A percentile compares a stretch with the other conserved stretches of the same genome.
These are phyloP conservation scores for Pseudonaja textilis DNA, from an alignment of 2,113 vertebrate species.

Conservation along the genomic window DNA sequence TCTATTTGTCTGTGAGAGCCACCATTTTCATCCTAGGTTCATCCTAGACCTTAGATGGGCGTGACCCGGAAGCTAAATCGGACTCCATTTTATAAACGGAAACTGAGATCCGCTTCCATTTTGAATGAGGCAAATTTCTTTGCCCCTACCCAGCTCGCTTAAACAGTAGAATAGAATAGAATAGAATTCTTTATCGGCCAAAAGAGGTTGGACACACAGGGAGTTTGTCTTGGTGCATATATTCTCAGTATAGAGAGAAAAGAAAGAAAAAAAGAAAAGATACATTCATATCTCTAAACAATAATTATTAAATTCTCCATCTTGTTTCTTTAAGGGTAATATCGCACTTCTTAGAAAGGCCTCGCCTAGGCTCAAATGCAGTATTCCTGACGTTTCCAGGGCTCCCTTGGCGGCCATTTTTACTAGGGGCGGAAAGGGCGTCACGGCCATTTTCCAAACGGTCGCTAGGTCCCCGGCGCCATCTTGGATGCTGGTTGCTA, in stretches of 20 bases:
- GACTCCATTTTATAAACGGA: slow-evolving; percentile 9
- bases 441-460: neutral
- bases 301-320: neutral
- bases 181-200: too few species aligned
- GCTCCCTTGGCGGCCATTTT: neutral
- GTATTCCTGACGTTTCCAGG: too few species aligned
- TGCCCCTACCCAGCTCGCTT: neutral
- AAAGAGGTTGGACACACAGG: too few species aligned
- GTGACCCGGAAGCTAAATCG: neutral
- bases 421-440: neutral
- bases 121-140: neutral
- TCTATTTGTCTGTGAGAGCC: neutral
- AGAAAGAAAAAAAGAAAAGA: too few species aligned
- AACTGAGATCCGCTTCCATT: neutral
- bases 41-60: too few species aligned
- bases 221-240: too few species aligned
- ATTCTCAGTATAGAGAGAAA: too few species aligned
- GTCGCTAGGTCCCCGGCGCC: neutral
- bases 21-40: neutral
- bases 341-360: neutral
- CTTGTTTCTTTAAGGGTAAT: too few species aligned
- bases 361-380: neutral
- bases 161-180: too few species aligned
- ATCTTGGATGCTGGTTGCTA: slow-evolving; percentile 11
- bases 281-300: too few species aligned